Evolutionary conservation across 2,888 invertebrate genomes (phyloP).

Genomic region (Sinohyriopsis cumingii): DNA sequence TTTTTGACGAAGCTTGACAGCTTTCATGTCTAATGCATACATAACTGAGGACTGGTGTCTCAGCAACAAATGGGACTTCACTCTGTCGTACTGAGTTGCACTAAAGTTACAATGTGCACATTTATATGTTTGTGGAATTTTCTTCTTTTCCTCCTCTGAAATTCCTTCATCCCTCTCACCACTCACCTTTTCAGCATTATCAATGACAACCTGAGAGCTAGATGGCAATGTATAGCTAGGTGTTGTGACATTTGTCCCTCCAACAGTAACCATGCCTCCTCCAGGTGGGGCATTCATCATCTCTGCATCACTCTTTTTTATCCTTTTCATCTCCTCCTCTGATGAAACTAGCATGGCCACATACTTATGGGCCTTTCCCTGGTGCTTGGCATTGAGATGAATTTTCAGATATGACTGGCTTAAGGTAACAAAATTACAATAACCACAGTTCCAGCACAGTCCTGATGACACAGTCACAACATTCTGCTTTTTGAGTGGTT

Average conservation of each 20-base stretch:
- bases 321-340: slow-evolving; percentile 39
- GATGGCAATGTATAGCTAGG: slow-evolving; percentile 6
- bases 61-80: slow-evolving; percentile 43
- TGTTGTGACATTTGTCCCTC: slow-evolving; percentile 4
- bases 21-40: slow-evolving; percentile 48
- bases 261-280: neutral
- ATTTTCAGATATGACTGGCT: slow-evolving; percentile 56
- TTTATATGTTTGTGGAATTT: slow-evolving; percentile 43
- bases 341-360: slow-evolving; percentile 48
- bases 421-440: slow-evolving; percentile 55
- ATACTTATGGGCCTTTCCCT: slow-evolving; percentile 56
- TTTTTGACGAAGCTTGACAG: slow-evolving; percentile 40
- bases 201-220: slow-evolving; percentile 19
- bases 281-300: slow-evolving; percentile 16
- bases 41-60: slow-evolving; percentile 43
- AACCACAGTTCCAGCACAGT: slow-evolving; percentile 61
- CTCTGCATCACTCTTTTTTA: slow-evolving; percentile 40
- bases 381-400: slow-evolving; percentile 52
- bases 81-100: slow-evolving; percentile 31
- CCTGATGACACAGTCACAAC: slow-evolving; percentile 43
- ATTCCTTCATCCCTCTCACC: slow-evolving; percentile 17
- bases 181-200: slow-evolving; percentile 33
- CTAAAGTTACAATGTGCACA: slow-evolving; percentile 57
- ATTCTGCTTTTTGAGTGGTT: slow-evolving; percentile 1
- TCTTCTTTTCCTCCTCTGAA: slow-evolving; percentile 36